A percentile compares a stretch with the other conserved stretches of the same genome.
phyloP scores from a whole-genome alignment of 2,113 vertebrate species.

The Eptatretus burgeri region DNA sequence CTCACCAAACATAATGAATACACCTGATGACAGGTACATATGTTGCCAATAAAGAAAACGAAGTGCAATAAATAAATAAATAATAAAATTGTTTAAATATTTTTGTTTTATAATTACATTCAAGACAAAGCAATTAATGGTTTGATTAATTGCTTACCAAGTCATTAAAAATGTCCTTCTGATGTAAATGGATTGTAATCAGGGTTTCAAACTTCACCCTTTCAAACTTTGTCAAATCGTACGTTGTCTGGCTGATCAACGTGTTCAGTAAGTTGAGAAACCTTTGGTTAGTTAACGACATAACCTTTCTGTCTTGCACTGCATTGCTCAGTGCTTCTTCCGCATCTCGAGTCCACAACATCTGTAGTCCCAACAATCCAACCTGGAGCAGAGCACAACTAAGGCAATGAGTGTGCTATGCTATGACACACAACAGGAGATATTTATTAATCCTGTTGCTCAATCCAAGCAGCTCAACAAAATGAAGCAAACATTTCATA shows the following conservation, averaged over 20 bases:
- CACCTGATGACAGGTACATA: too few species aligned
- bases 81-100: background rate
- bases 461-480: too few species aligned
- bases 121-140: too few species aligned
- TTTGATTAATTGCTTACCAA: too few species aligned
- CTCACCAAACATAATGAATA: too few species aligned
- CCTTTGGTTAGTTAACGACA: constrained; percentile 19
- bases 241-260: constrained; percentile 21
- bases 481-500: too few species aligned
- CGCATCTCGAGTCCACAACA: constrained; percentile 23
- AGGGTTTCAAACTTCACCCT: constrained; percentile 22
- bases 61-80: constrained; percentile 10
- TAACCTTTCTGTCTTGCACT: constrained; percentile 24
- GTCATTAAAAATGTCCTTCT: constrained; percentile 23
- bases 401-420: too few species aligned
- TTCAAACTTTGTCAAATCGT: constrained; percentile 18
- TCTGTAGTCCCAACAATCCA: constrained; percentile 23
- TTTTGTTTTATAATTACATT: too few species aligned
- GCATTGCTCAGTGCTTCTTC: constrained; percentile 18
- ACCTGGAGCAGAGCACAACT: constrained; percentile 25
- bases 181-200: constrained; percentile 23
- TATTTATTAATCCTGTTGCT: too few species aligned
- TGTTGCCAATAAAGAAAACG: too few species aligned
- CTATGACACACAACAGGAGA: too few species aligned
- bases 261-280: constrained; percentile 20